These are phyloP conservation scores for Lacerta agilis DNA, from an alignment of 2,797 vertebrate genomes.

Conservation along the genomic window DNA sequence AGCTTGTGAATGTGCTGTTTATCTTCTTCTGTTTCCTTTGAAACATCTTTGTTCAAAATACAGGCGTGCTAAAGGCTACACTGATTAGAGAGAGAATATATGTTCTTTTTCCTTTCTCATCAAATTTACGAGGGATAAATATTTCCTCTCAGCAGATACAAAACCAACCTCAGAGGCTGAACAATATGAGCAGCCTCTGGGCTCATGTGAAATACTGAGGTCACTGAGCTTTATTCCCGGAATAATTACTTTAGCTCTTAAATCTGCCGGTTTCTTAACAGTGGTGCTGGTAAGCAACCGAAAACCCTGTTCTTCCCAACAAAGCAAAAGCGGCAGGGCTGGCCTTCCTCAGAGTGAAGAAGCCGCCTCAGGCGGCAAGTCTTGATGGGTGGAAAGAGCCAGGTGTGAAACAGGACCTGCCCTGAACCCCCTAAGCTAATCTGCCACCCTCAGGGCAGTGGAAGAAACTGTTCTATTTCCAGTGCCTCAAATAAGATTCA, in stretches of 20 bases:
- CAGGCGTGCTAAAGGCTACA: conserved; percentile 4
- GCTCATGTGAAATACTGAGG: conserved; percentile 8
- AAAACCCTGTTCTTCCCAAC: neutral
- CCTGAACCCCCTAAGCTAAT: too few species aligned
- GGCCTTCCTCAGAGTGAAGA: too few species aligned
- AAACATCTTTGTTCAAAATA: neutral
- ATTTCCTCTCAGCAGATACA: conserved; percentile 9
- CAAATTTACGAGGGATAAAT: conserved; percentile 24
- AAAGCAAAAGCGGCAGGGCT: too few species aligned
- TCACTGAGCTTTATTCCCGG: conserved; percentile 3
- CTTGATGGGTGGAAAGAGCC: too few species aligned
- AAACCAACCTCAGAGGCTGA: conserved; percentile 11
- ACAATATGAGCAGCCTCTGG: neutral
- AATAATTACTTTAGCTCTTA: conserved; percentile 10
- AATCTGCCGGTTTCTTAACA: neutral
- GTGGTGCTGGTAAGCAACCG: neutral
- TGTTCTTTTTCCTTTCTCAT: neutral
- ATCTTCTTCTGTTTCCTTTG: neutral
- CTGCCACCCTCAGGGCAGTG: too few species aligned
- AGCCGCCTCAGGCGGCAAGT: too few species aligned
- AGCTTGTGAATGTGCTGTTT: neutral
- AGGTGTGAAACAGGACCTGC: too few species aligned
- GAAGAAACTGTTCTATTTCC: too few species aligned
- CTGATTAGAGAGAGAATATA: conserved; percentile 11
- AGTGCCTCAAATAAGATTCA: too few species aligned